These are phyloP conservation scores for Dallia pectoralis DNA, from an alignment of 2,797 vertebrate genomes.

Conservation along the genomic window DNA sequence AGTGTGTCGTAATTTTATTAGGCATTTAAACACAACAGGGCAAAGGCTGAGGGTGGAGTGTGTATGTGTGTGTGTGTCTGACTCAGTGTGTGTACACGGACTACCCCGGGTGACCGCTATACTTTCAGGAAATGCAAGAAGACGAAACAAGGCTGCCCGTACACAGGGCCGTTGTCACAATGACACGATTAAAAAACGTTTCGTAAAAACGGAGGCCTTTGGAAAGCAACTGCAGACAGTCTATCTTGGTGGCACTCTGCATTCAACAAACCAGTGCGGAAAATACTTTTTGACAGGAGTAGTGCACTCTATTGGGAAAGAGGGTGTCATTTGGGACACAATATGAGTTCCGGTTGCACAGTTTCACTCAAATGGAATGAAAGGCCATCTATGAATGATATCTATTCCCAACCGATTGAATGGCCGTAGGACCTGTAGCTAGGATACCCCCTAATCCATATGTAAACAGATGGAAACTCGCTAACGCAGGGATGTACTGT, in stretches of 20 bases:
- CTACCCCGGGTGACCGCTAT: slow-evolving; percentile 30
- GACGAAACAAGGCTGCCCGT: slow-evolving; percentile 28
- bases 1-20: neutral
- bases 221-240: slow-evolving; percentile 44
- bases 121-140: slow-evolving; percentile 34
- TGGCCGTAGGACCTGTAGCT: neutral
- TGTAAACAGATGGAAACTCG: neutral
- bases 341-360: neutral
- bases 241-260: slow-evolving; percentile 50
- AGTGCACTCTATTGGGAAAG: neutral
- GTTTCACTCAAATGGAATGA: neutral
- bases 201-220: slow-evolving; percentile 64
- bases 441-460: neutral
- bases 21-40: neutral
- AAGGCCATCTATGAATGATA: neutral
- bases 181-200: slow-evolving; percentile 52
- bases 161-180: slow-evolving; percentile 44
- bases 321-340: neutral
- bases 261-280: slow-evolving; percentile 65
- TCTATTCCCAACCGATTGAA: neutral
- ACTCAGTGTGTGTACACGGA: too few relatives aligned
- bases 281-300: neutral
- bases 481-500: neutral
- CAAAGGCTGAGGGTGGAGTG: neutral
- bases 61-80: too few relatives aligned